Evolutionary conservation across 2,113 vertebrate species (phyloP).

Genomic region (Sinocyclocheilus maitianheensis): DNA sequence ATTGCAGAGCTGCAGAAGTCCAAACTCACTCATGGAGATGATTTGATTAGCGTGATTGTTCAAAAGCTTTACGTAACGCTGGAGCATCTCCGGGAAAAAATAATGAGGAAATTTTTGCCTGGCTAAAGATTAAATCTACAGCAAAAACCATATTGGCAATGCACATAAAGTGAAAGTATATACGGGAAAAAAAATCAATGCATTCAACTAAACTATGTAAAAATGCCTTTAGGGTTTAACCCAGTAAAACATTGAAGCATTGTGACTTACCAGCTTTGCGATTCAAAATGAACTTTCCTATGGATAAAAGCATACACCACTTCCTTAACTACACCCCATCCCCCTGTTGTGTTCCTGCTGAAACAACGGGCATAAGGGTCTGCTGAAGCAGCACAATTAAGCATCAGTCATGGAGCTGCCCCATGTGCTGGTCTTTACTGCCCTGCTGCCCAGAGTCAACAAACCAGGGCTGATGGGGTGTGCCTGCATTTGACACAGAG

Average conservation of each 20-base stretch:
- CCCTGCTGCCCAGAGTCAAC: conserved; percentile 33
- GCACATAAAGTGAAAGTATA: too few species aligned
- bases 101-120: neutral
- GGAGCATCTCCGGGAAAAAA: conserved; percentile 11
- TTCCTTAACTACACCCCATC: neutral
- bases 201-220: neutral
- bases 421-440: conserved; percentile 3
- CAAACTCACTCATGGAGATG: conserved; percentile 45
- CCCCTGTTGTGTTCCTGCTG: neutral
- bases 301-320: neutral
- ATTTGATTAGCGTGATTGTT: conserved; percentile 37
- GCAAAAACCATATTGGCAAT: neutral
- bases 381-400: conserved; percentile 38
- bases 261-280: neutral
- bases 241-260: neutral
- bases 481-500: neutral
- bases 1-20: conserved; percentile 27
- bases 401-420: neutral
- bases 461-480: neutral
- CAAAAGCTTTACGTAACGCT: conserved; percentile 41
- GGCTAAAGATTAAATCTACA: conserved; percentile 2
- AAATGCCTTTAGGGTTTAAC: neutral
- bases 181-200: neutral
- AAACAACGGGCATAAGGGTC: conserved; percentile 7
- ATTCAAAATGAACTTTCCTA: neutral